Evolutionary conservation across 2,797 vertebrate species (phyloP), one percentile per base, ranked within the genome.

Genomic region (Cynopterus sphinx): DNA sequence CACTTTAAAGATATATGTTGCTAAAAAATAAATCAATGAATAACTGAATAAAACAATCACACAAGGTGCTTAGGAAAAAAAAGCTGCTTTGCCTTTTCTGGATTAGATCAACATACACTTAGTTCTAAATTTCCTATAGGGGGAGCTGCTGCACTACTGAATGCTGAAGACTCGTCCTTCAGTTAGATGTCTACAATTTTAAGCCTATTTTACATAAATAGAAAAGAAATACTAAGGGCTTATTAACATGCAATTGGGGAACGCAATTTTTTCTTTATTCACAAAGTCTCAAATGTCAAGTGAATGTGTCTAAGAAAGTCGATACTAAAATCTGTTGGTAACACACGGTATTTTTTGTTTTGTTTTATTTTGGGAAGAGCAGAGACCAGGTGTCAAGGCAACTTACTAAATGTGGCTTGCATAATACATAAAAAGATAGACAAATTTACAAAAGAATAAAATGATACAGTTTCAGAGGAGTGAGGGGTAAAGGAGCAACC

Each of bases 201-300:
- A 96, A 96, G 59, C 55, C 68, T 71, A 43, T 67, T 96, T 97
- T 95, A 87, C 75, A 93, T 91, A 89, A 96, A 94, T 55, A 93
- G 75, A 95, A 96, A 97, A 96, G 49, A 96, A 97, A 94, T 74
- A 91, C 33, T 70, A 89, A 95, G 39, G 82, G 36, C 55, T 95
- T 96, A 97, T 96, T 96, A 97, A 90, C 83, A 84, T 96, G 83
- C 94, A 97, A 94, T 95, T 96, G 79, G 79, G 57, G 84, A 89
- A 87, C 33, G 39, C 49, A 63, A n/a, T 70, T 91, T 90, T 87
- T 90, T 87, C 85, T 96, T 91, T 81, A 36, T 97, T 93, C 71
- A 70, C 31, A 87, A 81, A 95, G 86, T 93, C 89, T 97, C 83
- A 96, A 68, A 97, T 97, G 67, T 91, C 86, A 96, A 85, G 39